Evolutionary conservation across 2,797 vertebrate species (phyloP), one percentile per base, ranked within the genome.

Genomic region (Acanthis flammea): DNA sequence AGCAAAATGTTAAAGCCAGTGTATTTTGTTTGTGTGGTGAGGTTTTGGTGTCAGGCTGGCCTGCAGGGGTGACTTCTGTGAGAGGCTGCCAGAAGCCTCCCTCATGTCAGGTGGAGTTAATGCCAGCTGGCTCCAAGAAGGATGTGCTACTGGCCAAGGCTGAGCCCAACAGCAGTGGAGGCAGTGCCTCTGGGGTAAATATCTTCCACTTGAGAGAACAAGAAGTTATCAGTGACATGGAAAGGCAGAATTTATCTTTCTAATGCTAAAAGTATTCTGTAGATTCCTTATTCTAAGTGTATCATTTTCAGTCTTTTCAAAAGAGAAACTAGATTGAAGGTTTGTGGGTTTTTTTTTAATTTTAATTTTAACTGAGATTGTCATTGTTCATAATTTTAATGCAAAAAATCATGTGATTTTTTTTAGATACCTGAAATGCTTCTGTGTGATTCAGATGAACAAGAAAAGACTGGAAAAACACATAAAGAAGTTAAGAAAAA

Each of bases 341-440:
- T 30, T 41, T 73, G 3, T 62, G 2, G 7, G 5, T 37, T 2
- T 14, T 39, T 39, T 41, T 86, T 58, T 7, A 5, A 14, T 5
- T 2, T 1, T 22, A 44, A 54, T 58, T 75, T 88, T 84, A 73
- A 82, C 7, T 86, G 47, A 39, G 45, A 42, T 55, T 51, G 54
- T 85, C 14, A 5, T 31, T 93, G 19, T 68, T 79, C 3, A 0
- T 71, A 16, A 39, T 85, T 85, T 90, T 82, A 10, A 22, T 85
- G 27, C 10, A 41, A 86, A 90, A 79, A 79, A 18, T 33, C 0
- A 0, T 86, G 10, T 90, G 19, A 0, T 3, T 42, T 94, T 97
- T 39, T 97, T 86, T 93, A 99, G 99, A 99, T 99, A 97, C 99
- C 99, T 47, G 98, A 99, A 97, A 98, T 99, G 98, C 97, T 99